phyloP scores from a whole-genome alignment of 1,140 invertebrate genomes.

The Macrotrachela quadricornifera region DNA sequence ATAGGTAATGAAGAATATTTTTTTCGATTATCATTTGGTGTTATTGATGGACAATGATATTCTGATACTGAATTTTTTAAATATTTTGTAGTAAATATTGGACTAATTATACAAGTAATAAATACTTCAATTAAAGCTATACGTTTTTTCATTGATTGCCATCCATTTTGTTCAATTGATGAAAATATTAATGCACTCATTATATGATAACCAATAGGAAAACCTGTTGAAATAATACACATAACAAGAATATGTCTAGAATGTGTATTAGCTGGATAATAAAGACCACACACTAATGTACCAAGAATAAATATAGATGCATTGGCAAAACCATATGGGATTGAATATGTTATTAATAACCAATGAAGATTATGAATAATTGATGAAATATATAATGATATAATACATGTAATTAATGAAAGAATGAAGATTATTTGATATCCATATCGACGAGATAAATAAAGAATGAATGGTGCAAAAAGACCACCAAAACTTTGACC shows the following conservation, averaged over 20 bases:
- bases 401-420: neutral
- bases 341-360: slow-evolving; percentile 5
- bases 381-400: neutral
- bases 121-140: too few species aligned
- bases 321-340: slow-evolving; percentile 2
- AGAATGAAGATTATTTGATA: neutral
- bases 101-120: too few species aligned
- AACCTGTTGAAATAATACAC: neutral
- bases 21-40: too few species aligned
- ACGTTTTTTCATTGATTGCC: too few species aligned
- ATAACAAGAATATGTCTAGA: neutral
- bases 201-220: slow-evolving; percentile 4
- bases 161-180: too few species aligned
- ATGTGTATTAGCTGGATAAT: neutral
- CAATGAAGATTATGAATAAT: slow-evolving; percentile 7
- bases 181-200: neutral
- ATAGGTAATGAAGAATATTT: too few species aligned
- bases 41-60: too few species aligned
- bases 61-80: too few species aligned
- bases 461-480: neutral
- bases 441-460: neutral
- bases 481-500: slow-evolving; percentile 2
- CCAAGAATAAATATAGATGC: neutral
- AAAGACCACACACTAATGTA: neutral
- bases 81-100: too few species aligned